phyloP scores from a whole-genome alignment of 2,113 vertebrate genomes.

The Dolichotis patagonum region DNA sequence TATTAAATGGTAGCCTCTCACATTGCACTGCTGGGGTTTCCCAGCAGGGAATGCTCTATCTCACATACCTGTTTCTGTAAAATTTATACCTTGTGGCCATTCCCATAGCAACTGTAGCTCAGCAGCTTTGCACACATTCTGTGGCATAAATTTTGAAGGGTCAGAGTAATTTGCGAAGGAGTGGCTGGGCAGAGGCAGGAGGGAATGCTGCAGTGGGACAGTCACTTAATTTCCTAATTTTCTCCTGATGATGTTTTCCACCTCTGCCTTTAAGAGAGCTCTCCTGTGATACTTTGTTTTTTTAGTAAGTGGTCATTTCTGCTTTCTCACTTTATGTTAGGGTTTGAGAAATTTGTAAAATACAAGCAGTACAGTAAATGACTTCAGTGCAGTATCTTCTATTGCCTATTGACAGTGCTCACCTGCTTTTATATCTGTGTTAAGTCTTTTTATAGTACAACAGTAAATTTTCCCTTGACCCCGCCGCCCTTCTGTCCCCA shows the following conservation, averaged over 20 bases:
- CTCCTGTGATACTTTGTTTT: constrained; percentile 35
- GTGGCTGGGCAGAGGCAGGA: background rate
- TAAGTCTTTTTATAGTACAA: background rate
- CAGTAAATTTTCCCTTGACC: background rate
- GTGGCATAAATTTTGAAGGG: background rate
- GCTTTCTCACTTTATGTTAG: background rate
- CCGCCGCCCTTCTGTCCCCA: no score
- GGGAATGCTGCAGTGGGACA: background rate
- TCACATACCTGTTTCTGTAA: background rate
- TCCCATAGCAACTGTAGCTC: constrained; percentile 17
- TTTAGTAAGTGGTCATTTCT: constrained; percentile 24
- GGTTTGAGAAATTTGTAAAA: constrained; percentile 46
- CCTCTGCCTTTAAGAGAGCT: constrained; percentile 13
- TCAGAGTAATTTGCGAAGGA: background rate
- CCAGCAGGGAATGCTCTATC: background rate
- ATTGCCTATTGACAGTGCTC: background rate
- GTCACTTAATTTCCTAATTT: background rate
- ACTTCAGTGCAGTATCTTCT: background rate
- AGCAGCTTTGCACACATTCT: background rate
- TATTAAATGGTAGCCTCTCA: rapidly evolving
- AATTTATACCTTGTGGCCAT: background rate
- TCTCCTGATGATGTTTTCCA: background rate
- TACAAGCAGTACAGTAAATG: background rate
- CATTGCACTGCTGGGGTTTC: background rate
- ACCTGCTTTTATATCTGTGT: background rate